A percentile compares a stretch with the other conserved stretches of the same genome.
These are phyloP conservation scores for Phaetusa simplex DNA, from an alignment of 2,113 vertebrate species.

Conservation along the genomic window DNA sequence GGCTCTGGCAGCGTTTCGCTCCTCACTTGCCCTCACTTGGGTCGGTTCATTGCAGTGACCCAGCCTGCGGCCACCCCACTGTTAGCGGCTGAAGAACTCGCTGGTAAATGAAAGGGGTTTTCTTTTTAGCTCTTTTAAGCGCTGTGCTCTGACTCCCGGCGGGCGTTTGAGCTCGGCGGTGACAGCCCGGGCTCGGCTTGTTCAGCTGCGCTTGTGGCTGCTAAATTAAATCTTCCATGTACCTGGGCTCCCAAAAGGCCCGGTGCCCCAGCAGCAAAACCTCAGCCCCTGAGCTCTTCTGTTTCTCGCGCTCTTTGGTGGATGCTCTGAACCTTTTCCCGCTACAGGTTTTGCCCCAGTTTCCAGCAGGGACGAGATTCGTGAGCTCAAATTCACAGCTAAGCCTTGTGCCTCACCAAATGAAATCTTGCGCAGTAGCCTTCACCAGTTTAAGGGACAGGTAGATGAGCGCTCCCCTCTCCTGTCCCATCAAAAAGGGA, in stretches of 20 bases:
- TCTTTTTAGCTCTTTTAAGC: not conserved
- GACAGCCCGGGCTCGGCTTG: not conserved
- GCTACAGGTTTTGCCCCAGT: not conserved
- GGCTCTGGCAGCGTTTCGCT: rapidly evolving
- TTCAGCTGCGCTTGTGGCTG: not conserved
- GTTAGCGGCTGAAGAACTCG: not conserved
- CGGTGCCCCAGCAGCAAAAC: not conserved
- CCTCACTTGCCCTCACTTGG: rapidly evolving
- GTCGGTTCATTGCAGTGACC: not conserved
- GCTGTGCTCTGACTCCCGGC: not conserved
- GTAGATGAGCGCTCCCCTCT: not conserved
- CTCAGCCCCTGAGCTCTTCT: rapidly evolving
- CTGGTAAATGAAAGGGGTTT: not conserved
- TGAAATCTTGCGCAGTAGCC: not conserved
- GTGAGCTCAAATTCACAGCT: not conserved
- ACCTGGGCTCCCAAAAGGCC: not conserved
- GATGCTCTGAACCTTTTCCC: not conserved
- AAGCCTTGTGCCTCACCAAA: not conserved
- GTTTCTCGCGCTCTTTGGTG: not conserved
- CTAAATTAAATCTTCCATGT: rapidly evolving
- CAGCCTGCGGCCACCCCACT: not conserved
- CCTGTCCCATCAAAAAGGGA: not conserved
- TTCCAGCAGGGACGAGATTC: not conserved
- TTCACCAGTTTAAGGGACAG: not conserved
- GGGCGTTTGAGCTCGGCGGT: rapidly evolving